Evolutionary conservation across 2,888 invertebrate genomes (phyloP).

Genomic region (Pammene aurita): DNA sequence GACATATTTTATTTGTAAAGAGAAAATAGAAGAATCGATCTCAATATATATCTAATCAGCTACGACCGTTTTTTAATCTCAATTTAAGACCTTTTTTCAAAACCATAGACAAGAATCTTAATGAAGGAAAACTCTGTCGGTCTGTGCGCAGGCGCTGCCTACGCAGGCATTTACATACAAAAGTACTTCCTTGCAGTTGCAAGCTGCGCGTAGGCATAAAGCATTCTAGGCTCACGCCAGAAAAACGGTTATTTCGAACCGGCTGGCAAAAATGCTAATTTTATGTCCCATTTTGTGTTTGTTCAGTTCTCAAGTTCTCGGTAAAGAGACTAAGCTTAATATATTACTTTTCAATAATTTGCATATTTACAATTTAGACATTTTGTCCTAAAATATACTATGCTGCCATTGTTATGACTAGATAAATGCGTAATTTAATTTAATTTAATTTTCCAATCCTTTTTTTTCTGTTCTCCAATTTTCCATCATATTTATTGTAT

Average conservation of each 20-base stretch:
- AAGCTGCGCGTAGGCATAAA: slow-evolving; percentile 72
- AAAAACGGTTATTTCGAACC: slow-evolving; percentile 31
- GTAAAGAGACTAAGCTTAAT: neutral
- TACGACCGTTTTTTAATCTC: too few species aligned
- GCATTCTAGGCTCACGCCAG: slow-evolving; percentile 57
- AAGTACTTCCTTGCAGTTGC: slow-evolving; percentile 73
- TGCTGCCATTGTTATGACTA: too few species aligned
- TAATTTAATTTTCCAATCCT: too few species aligned
- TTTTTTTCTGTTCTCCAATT: too few species aligned
- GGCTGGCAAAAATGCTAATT: slow-evolving; percentile 30
- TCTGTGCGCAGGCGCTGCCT: slow-evolving; percentile 65
- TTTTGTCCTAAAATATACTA: too few species aligned
- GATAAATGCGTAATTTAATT: too few species aligned
- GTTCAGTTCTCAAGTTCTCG: neutral
- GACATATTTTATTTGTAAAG: too few species aligned
- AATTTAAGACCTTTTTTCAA: neutral
- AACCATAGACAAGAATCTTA: slow-evolving; percentile 34
- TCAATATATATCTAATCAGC: neutral
- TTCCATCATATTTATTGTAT: too few species aligned
- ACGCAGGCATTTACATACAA: slow-evolving; percentile 82
- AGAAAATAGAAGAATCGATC: too few species aligned
- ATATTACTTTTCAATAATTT: too few species aligned
- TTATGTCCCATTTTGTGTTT: slow-evolving; percentile 4
- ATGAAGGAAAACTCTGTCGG: slow-evolving; percentile 45
- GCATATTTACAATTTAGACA: too few species aligned